Base-by-base conservation (phyloP, 2,797 vertebrate genomes). In the Loriculus beryllinus region DNA sequence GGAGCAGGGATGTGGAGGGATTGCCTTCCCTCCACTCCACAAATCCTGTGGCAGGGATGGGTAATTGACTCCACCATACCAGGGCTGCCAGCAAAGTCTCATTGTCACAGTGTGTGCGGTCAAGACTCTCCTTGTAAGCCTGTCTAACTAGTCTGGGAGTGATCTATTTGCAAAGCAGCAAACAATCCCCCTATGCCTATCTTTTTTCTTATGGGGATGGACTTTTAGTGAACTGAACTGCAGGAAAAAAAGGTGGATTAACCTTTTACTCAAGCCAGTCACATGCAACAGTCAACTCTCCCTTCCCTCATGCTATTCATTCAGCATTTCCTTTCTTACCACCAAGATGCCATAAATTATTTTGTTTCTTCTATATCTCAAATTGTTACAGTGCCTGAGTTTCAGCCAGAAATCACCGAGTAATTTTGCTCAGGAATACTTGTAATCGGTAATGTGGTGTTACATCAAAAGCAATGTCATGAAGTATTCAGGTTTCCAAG, bases 51-150 rank as follows among this genome's bases (percentile, higher is more conserved):
- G 35, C 48, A 42, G 69, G 9, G 31, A 37, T 5, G 31, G 42
- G 72, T 12, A 45, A 74, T 1, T 1, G 2, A 26, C 40, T 39
- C 16, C 42, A 3, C 20, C 1, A 0, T 4, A 9, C 18, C 71
- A 2, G 20, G n/a, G 33, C 7, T 0, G 1, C 16, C 3, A 1
- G 43, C 43, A 42, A 28, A 57, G 19, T 51, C 35, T 37, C 17
- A 1, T 9, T 20, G 1, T 8, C 1, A 0, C 35, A 2, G 15
- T 3, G 16, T 2, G 0, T 8, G 23, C 75, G 59, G 52, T 29
- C 77, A 72, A 74, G 54, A 7, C 18, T 16, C 49, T 57, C 64
- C 86, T 3, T 28, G 26, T 67, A 6, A 72, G 22, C 62, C 56
- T 11, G 7, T 3, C 79, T 33, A 15, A 45, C 39, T 78, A 42